Evolutionary conservation across 2,113 vertebrate genomes (phyloP).

Genomic region (Lanius ludovicianus): DNA sequence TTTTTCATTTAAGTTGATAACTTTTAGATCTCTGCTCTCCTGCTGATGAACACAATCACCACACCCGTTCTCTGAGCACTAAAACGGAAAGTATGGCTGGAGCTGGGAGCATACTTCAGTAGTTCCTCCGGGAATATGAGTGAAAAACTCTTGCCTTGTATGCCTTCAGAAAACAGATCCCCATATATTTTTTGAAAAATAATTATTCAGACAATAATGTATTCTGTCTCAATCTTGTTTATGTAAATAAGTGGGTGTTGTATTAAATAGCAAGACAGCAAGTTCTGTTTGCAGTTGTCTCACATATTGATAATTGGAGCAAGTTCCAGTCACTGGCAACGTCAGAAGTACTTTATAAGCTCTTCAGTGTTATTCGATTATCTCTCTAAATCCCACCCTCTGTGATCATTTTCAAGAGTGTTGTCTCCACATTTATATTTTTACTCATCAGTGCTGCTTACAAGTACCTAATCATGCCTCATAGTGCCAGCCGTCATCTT

Average conservation of each 20-base stretch:
- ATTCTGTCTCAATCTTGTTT: neutral
- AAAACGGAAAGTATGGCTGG: neutral
- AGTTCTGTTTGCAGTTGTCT: neutral
- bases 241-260: neutral
- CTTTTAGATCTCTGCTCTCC: neutral
- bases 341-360: conserved; percentile 27
- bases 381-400: conserved; percentile 2
- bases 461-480: neutral
- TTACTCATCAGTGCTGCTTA: neutral
- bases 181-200: neutral
- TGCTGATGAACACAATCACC: neutral
- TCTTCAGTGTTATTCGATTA: neutral
- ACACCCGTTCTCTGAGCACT: neutral
- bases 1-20: neutral
- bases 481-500: conserved; percentile 2
- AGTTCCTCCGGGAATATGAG: neutral
- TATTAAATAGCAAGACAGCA: neutral
- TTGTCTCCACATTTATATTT: neutral
- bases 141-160: neutral
- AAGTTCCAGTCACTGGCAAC: neutral
- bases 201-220: neutral
- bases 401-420: conserved; percentile 7
- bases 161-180: neutral
- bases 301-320: neutral
- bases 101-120: neutral